Base-by-base conservation (phyloP, 2,113 vertebrate genomes). In the Pavo muticus region DNA sequence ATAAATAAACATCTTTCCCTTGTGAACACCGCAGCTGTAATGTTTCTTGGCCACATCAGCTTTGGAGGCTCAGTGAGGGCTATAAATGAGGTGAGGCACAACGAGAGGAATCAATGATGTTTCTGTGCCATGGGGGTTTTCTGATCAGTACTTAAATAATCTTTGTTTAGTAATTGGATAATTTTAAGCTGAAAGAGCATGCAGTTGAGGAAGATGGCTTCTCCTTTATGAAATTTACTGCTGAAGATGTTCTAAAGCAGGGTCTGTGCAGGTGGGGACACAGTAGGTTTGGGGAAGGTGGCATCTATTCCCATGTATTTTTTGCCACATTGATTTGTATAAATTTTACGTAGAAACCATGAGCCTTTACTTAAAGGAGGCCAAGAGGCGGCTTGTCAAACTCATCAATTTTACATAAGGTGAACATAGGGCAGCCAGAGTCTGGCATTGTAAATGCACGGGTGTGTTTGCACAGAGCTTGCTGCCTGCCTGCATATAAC, bases 111-210 rank as follows among this genome's bases (percentile, higher is more conserved):
- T 60, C 68, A 73, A 11, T 81, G 48, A 50, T 1, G 10, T 18
- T 92, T 42, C 78, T 68, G 30, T 71, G 85, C 56, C 10, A 1
- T 1, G 0, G 40, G 45, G 21, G 5, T 68, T 85, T 71, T 94
- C 88, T 96, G 75, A 95, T 88, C 84, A 94, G 68, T 2, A 4
- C 37, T 81, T 85, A 77, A 76, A 85, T 65, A 57, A 85, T 71
- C 18, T 3, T 32, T 59, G 73, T 57, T 92, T 59, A 84, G 48
- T 64, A 94, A 84, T 0, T 75, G 70, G 91, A 63, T 27, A 52
- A 75, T 79, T 92, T 75, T 27, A 91, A 65, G 54, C 32, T 61
- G 35, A 45, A 91, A 69, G 52, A 20, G 32, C 63, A 84, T 40
- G n/a, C 32, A 44, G 0, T 14, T 23, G 47, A n/a, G 9, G 57